A percentile compares a stretch with the other conserved stretches of the same genome.
These are phyloP conservation scores for Epizoanthus fatuus DNA, from an alignment of 92 coral and sea anemone species.

Conservation along the genomic window DNA sequence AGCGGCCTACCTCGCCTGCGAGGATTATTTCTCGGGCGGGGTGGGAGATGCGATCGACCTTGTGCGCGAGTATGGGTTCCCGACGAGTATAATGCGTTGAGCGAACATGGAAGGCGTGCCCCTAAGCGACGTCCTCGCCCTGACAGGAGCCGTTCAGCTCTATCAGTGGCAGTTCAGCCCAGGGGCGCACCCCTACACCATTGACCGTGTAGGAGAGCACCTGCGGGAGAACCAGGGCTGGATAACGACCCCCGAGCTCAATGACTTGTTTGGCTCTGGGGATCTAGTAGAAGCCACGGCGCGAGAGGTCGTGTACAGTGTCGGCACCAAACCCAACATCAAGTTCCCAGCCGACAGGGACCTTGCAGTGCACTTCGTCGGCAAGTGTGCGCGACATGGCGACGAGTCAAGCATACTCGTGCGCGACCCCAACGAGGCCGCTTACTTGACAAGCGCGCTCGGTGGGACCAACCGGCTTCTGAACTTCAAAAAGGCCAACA, in stretches of 20 bases:
- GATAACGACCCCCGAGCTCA: conserved; percentile 30
- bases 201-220: conserved; percentile 11
- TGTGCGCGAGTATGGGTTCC: too few relatives aligned
- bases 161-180: background rate
- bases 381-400: conserved; percentile 18
- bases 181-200: background rate
- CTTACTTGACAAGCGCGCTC: conserved; percentile 19
- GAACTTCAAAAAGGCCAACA: conserved; percentile 43
- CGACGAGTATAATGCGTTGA: too few relatives aligned
- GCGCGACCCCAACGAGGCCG: conserved; percentile 28
- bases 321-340: background rate
- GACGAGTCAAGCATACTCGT: background rate
- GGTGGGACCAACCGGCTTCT: conserved; percentile 29
- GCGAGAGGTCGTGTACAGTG: conserved; percentile 8
- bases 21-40: background rate
- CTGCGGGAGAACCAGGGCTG: conserved; percentile 27
- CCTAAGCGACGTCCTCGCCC: background rate
- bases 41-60: too few relatives aligned
- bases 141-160: background rate
- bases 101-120: too few relatives aligned
- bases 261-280: conserved; percentile 2
- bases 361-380: conserved; percentile 18
- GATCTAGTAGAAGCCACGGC: conserved; percentile 18
- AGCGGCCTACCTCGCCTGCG: conserved; percentile 15
- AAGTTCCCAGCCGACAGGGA: conserved; percentile 14